Evolutionary conservation across 2,797 vertebrate genomes (phyloP), one percentile per base, ranked within the genome.

Genomic region (Melopsittacus undulatus): DNA sequence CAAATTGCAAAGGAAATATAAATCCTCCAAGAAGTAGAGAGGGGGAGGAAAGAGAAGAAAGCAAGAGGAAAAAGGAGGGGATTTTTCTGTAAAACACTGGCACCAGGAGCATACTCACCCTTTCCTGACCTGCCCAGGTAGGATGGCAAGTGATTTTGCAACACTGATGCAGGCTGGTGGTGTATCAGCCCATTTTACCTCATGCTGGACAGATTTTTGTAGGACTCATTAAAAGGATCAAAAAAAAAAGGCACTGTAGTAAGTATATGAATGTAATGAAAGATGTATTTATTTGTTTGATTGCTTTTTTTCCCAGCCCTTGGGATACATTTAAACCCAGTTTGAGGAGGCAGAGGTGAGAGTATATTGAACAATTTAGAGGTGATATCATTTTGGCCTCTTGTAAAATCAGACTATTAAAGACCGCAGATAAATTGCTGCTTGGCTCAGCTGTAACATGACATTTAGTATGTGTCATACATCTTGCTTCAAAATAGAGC

Each of bases 401-500:
- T n/a, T 51, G 40, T 82, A 86, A 92, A 91, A 79, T 82, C 74
- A 78, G 51, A 36, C 45, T 88, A 59, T 87, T 64, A 76, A 95
- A 80, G 29, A 61, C 29, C 19, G 17, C 29, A 84, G 8, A 90
- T 90, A 73, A 76, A 91, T 92, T 70, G 46, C 48, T 82, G 56
- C 56, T 10, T 82, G 70, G 70, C 80, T 91, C 74, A 74, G 67
- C 70, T 91, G 56, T 49, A 87, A 46, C 21, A 17, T 81, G 74
- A 79, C 92, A 89, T 92, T 94, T 90, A 88, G 59, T 86, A 52
- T 64, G 54, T 83, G 76, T 83, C 16, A 0, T 66, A 91, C 59
- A 54, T 63, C 77, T 76, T 61, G 56, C 77, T 94, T 77, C 89
- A 90, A 91, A 96, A 84, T 52, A 87, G 87, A 89, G 29, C 12